phyloP scores from a whole-genome alignment of 2,888 invertebrate species.

The Tiliacea aurago region DNA sequence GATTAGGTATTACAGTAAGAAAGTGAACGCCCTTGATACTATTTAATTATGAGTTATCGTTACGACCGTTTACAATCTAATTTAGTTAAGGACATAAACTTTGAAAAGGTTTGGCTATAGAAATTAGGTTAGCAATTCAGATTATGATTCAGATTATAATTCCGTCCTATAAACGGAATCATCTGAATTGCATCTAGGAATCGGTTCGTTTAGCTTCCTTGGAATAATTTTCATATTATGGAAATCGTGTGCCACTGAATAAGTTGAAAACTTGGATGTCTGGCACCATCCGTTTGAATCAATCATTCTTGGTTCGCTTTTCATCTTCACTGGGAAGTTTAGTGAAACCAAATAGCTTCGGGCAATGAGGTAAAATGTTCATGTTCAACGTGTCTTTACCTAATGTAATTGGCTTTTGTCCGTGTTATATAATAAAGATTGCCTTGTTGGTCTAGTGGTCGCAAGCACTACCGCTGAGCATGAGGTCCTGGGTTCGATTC shows the following conservation, averaged over 20 bases:
- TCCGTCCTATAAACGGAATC: neutral
- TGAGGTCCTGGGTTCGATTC: no score
- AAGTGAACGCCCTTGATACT: no score
- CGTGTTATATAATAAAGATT: no score
- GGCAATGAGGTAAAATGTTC: neutral
- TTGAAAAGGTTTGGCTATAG: no score
- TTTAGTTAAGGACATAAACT: neutral
- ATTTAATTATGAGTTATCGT: no score
- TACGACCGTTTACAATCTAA: neutral
- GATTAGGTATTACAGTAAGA: no score
- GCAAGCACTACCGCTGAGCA: no score
- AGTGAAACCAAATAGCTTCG: neutral
- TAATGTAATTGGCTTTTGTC: neutral
- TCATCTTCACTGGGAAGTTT: neutral
- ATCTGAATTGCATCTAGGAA: conserved; percentile 12
- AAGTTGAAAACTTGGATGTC: conserved; percentile 22
- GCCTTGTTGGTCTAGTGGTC: no score
- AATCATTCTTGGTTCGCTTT: neutral
- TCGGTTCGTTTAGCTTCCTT: conserved; percentile 5
- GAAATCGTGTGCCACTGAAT: conserved; percentile 16
- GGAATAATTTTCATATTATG: conserved; percentile 29
- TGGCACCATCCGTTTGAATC: neutral
- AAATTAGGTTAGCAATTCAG: no score
- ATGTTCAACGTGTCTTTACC: neutral
- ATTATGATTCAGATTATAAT: neutral